These are phyloP conservation scores for Tetramorium simillimum DNA, from an alignment of 1,140 invertebrate genomes.

Conservation along the genomic window DNA sequence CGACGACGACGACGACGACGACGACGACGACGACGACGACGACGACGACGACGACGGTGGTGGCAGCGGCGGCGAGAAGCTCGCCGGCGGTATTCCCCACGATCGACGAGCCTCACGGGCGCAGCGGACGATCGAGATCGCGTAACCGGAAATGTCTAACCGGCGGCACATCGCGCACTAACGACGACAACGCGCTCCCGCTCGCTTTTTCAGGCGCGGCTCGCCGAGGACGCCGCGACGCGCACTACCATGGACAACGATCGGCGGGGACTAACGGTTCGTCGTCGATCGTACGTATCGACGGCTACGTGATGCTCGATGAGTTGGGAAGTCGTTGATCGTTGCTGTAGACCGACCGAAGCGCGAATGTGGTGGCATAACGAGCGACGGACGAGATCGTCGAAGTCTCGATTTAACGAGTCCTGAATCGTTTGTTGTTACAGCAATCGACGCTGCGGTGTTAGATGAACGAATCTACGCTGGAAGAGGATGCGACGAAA, in stretches of 20 bases:
- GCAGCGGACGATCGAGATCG: conserved; percentile 52
- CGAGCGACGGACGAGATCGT: neutral
- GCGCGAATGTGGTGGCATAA: neutral
- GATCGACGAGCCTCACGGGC: conserved; percentile 37
- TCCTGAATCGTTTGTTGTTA: neutral
- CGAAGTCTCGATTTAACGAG: neutral
- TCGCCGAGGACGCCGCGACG: conserved; percentile 13
- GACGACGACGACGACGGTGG: neutral
- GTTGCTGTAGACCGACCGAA: neutral
- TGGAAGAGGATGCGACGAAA: neutral
- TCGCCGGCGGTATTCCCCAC: conserved; percentile 53
- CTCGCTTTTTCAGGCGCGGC: conserved; percentile 52
- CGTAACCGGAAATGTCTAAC: conserved; percentile 68
- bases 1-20: conserved; percentile 41
- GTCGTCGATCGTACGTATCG: conserved; percentile 24
- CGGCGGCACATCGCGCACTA: conserved; percentile 78
- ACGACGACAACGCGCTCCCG: conserved; percentile 22
- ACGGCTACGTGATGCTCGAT: neutral
- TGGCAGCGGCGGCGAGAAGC: neutral
- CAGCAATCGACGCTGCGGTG: neutral
- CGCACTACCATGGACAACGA: conserved; percentile 11
- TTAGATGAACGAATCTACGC: neutral
- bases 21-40: neutral
- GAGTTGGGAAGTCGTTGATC: conserved; percentile 16
- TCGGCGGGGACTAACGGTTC: conserved; percentile 53